A percentile compares a stretch with the other conserved stretches of the same genome.
These are phyloP conservation scores for Stenichneumon culpator DNA, from an alignment of 2,888 invertebrate species.

Conservation along the genomic window DNA sequence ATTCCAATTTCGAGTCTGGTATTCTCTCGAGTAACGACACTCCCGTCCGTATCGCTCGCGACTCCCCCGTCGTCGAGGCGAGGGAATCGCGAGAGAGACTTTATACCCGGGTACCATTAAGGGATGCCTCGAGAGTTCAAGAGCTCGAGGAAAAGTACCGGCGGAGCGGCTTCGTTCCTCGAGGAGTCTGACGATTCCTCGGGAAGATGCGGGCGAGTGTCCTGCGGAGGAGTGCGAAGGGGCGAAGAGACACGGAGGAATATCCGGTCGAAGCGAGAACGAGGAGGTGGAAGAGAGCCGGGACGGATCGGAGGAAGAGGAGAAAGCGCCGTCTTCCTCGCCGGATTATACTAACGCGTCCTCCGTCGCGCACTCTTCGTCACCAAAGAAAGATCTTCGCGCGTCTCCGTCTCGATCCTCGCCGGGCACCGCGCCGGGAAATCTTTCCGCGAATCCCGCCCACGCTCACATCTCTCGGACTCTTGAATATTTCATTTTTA, in stretches of 20 bases:
- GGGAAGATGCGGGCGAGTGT: background rate
- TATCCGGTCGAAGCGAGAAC: slow-evolving; percentile 21
- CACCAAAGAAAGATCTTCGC: slow-evolving; percentile 8
- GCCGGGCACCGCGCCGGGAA: background rate
- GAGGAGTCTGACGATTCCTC: slow-evolving; percentile 22
- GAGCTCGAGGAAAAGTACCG: slow-evolving; percentile 1
- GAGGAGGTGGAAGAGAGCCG: background rate
- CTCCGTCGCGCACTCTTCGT: slow-evolving; percentile 25
- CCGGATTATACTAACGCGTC: slow-evolving; percentile 45
- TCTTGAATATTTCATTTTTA: slow-evolving; percentile 54
- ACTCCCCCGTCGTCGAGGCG: slow-evolving; percentile 8
- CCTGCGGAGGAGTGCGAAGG: background rate
- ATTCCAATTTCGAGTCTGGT: slow-evolving; percentile 46
- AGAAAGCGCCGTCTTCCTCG: background rate
- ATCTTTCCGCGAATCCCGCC: background rate
- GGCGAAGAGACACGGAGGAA: slow-evolving; percentile 10
- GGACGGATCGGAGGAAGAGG: background rate
- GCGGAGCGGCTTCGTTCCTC: background rate
- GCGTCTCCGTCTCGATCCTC: background rate
- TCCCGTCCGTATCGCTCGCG: background rate
- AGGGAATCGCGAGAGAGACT: slow-evolving; percentile 28
- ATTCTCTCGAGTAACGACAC: slow-evolving; percentile 41
- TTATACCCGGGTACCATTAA: slow-evolving; percentile 30
- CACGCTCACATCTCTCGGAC: slow-evolving; percentile 12
- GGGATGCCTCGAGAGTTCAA: slow-evolving; percentile 41